These are phyloP conservation scores for Napeogenes sylphis DNA, from an alignment of 2,888 invertebrate genomes.

Conservation along the genomic window DNA sequence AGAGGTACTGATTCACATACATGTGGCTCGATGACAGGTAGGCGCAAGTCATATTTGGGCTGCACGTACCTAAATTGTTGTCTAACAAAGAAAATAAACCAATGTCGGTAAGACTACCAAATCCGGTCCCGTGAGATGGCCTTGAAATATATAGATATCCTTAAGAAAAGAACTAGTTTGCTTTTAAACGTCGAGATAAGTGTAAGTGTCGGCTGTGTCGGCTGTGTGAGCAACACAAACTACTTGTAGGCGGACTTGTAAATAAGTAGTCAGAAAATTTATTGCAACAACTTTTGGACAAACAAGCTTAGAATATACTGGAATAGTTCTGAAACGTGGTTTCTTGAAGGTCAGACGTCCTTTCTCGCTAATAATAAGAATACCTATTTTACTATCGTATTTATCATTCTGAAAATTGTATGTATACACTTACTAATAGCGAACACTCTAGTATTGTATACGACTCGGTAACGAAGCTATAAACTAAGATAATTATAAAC, in stretches of 20 bases:
- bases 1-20: neutral
- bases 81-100: neutral
- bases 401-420: slow-evolving; percentile 61
- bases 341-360: slow-evolving; percentile 34
- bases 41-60: too few species aligned
- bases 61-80: neutral
- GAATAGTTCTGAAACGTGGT: neutral
- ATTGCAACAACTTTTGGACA: too few species aligned
- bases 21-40: neutral
- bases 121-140: slow-evolving; percentile 49
- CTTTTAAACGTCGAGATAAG: slow-evolving; percentile 12
- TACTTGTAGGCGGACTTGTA: slow-evolving; percentile 10
- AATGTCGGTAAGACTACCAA: slow-evolving; percentile 29
- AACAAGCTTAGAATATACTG: too few species aligned
- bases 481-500: slow-evolving; percentile 23
- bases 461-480: slow-evolving; percentile 51
- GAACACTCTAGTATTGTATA: slow-evolving; percentile 72
- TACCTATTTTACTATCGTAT: slow-evolving; percentile 68
- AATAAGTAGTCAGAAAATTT: slow-evolving; percentile 10
- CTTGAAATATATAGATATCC: slow-evolving; percentile 29
- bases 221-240: neutral
- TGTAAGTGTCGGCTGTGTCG: slow-evolving; percentile 13
- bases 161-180: slow-evolving; percentile 4
- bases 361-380: slow-evolving; percentile 44
- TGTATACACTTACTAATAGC: slow-evolving; percentile 60